These are phyloP conservation scores for Agonopterix alstromeriana DNA, from an alignment of 2,888 invertebrate genomes.

Conservation along the genomic window DNA sequence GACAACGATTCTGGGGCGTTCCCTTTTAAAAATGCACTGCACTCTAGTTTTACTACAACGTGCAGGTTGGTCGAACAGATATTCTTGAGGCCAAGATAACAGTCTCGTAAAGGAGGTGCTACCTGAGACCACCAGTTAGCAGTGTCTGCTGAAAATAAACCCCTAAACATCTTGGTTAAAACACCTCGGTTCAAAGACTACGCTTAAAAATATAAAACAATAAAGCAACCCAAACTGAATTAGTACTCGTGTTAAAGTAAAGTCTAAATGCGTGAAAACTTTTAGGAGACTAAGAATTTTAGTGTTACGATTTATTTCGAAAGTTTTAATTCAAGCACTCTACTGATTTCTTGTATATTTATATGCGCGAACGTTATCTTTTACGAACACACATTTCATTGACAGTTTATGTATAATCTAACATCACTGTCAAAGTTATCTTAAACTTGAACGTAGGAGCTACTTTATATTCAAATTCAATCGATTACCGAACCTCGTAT, in stretches of 20 bases:
- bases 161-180: slow-evolving; percentile 21
- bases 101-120: slow-evolving; percentile 63
- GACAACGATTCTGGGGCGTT: slow-evolving; percentile 55
- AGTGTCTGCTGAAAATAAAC: slow-evolving; percentile 30
- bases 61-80: slow-evolving; percentile 67
- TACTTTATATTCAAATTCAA: slow-evolving; percentile 5
- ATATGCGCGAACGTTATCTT: too few relatives aligned
- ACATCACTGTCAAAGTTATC: slow-evolving; percentile 5
- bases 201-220: slow-evolving; percentile 14
- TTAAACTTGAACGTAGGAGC: not conserved
- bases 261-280: not conserved
- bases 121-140: slow-evolving; percentile 34
- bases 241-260: not conserved
- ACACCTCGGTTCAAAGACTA: slow-evolving; percentile 24
- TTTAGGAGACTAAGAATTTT: not conserved
- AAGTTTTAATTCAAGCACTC: not conserved
- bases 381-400: too few relatives aligned
- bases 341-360: not conserved
- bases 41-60: slow-evolving; percentile 63
- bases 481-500: slow-evolving; percentile 3
- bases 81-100: slow-evolving; percentile 53
- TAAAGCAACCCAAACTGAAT: slow-evolving; percentile 13
- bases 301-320: too few relatives aligned
- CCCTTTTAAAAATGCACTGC: slow-evolving; percentile 75
- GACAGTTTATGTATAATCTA: not conserved